phyloP scores from a whole-genome alignment of 2,113 vertebrate genomes.

The Megaceryle torquata region DNA sequence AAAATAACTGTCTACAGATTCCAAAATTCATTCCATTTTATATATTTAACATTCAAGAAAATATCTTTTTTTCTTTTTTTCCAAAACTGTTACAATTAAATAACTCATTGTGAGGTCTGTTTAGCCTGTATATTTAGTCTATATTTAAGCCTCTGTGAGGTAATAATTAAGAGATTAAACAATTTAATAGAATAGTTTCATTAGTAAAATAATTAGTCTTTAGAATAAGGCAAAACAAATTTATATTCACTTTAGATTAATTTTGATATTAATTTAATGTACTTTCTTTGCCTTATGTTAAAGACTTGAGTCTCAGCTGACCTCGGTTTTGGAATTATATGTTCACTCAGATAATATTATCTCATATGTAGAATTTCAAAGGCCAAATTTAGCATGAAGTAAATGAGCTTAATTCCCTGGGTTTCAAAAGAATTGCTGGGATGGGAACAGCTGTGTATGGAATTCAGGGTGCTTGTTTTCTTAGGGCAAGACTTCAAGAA shows the following conservation, averaged over 20 bases:
- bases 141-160: neutral
- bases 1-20: neutral
- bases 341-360: neutral
- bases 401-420: neutral
- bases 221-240: neutral
- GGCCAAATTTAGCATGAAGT: neutral
- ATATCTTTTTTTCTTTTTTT: neutral
- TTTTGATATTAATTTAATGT: neutral
- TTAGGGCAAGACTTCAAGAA: neutral
- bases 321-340: neutral
- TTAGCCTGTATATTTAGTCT: neutral
- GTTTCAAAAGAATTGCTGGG: neutral
- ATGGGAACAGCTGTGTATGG: neutral
- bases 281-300: neutral
- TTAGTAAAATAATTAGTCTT: neutral
- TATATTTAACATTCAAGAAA: neutral
- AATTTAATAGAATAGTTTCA: neutral
- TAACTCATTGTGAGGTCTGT: neutral
- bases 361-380: neutral
- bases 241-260: neutral
- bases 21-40: neutral
- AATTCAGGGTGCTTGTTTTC: neutral
- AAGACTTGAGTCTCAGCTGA: neutral
- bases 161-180: neutral
- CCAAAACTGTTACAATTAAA: neutral